Base-by-base conservation (phyloP, 2,113 vertebrate species). In the Tupaia tana region DNA sequence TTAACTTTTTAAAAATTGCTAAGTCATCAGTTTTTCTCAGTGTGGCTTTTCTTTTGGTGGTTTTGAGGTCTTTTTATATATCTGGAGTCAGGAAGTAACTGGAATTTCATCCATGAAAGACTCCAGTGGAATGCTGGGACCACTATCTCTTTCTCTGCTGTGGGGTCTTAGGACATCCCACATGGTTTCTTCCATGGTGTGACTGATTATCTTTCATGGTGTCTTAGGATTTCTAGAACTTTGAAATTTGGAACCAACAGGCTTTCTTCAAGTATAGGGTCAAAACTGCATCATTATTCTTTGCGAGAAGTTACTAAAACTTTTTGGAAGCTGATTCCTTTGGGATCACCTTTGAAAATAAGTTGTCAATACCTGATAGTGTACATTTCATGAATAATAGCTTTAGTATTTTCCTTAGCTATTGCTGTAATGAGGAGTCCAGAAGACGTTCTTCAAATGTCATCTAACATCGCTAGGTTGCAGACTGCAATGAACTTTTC, bases 141-240 rank as follows among this genome's bases (percentile, higher is more conserved):
- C 25, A n/a, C 16, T 29, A 7, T 34, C 5, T 27, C 7, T 66
- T 34, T 31, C 27, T 20, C 25, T 22, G 29, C 8, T 58, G 20
- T 0, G 2, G 1, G 1, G 7, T 67, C 81, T 52, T 31, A 7
- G 22, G 27, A 0, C 3, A 43, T 66, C 67, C n/a, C 34, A 27
- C 16, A 25, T 43, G 19, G 11, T 86, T 3, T 69, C 27, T 90
- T 24, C 34, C 43, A 14, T 10, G 34, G 10, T n/a, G 15, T 61
- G 86, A 70, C 15, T 82, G 34, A 22, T 27, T 9, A 43, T 2
- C 3, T 54, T 81, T 63, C 56, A 70, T 25, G 20, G 29, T 63
- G 22, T 16, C 15, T 77, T 66, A 87, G 18, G 18, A 11, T 69
- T 94, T 3, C 7, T 0, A 11, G n/a, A 16, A 84, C 9, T 13